A percentile compares a stretch with the other conserved stretches of the same genome.
Evolutionary conservation across 2,113 vertebrate species (phyloP).

Genomic region (Lipophrys pholis): DNA sequence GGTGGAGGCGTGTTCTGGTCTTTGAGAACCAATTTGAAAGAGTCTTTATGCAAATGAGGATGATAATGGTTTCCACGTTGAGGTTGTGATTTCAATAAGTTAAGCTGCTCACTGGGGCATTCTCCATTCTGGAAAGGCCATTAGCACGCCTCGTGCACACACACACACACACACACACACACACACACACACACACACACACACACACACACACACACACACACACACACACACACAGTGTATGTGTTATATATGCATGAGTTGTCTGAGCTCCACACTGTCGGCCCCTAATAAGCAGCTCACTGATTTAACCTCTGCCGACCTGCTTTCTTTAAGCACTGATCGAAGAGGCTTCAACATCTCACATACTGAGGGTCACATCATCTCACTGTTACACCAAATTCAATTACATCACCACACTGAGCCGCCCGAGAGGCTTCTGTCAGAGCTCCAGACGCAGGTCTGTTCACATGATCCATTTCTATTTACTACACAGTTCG

Average conservation of each 20-base stretch:
- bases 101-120: conserved; percentile 84
- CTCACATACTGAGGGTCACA: background rate
- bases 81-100: conserved; percentile 89
- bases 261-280: conserved; percentile 58
- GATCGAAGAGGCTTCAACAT: conserved; percentile 27
- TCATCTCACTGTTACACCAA: background rate
- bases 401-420: conserved; percentile 24
- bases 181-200: conserved; percentile 59
- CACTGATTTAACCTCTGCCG: conserved; percentile 69
- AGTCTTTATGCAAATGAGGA: conserved; percentile 89
- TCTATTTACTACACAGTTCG: no score
- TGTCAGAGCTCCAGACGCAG: no score
- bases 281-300: conserved; percentile 57
- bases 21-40: conserved; percentile 77
- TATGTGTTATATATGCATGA: conserved; percentile 74
- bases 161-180: conserved; percentile 60
- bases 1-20: conserved; percentile 42
- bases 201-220: conserved; percentile 39
- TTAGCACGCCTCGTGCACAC: conserved; percentile 75
- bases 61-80: conserved; percentile 88
- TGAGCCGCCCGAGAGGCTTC: no score
- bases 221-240: conserved; percentile 58
- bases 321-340: conserved; percentile 15
- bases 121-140: conserved; percentile 86
- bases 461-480: no score